Evolutionary conservation across 2,113 vertebrate genomes (phyloP).

Genomic region (Pandion haliaetus): DNA sequence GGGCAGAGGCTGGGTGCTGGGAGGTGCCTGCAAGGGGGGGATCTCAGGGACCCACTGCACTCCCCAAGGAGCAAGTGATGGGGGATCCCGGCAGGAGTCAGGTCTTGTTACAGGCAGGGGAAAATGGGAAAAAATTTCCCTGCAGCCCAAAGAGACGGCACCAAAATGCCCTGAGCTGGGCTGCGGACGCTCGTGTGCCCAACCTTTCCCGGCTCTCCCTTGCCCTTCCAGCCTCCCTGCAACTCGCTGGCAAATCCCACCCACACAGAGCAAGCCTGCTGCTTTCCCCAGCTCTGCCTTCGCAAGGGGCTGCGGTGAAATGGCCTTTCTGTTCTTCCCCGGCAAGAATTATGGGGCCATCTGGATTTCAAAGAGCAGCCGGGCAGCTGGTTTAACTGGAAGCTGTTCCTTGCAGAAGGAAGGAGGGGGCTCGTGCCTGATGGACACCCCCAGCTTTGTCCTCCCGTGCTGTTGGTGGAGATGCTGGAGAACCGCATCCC

Average conservation of each 20-base stretch:
- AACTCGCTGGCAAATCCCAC: not conserved
- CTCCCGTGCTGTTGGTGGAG: not conserved
- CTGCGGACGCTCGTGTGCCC: fast-evolving
- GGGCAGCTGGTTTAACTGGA: not conserved
- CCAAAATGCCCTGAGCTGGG: not conserved
- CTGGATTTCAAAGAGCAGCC: not conserved
- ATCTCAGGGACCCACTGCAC: not conserved
- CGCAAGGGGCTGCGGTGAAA: not conserved
- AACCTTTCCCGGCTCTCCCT: not conserved
- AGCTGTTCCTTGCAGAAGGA: not conserved
- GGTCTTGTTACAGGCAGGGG: not conserved
- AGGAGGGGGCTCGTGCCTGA: not conserved
- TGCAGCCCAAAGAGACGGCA: fast-evolving
- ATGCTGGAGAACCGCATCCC: not conserved
- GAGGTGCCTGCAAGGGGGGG: not conserved
- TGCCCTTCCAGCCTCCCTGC: not conserved
- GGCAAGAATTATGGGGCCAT: not conserved
- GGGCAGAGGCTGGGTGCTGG: not conserved
- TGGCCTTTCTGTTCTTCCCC: not conserved
- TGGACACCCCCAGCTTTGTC: not conserved
- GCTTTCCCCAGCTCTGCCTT: not conserved
- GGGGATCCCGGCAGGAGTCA: fast-evolving
- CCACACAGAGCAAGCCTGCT: not conserved
- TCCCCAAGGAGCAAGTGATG: not conserved
- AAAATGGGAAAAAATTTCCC: not conserved